A percentile compares a stretch with the other conserved stretches of the same genome.
phyloP scores from a whole-genome alignment of 2,797 vertebrate species.

The Sparus aurata region DNA sequence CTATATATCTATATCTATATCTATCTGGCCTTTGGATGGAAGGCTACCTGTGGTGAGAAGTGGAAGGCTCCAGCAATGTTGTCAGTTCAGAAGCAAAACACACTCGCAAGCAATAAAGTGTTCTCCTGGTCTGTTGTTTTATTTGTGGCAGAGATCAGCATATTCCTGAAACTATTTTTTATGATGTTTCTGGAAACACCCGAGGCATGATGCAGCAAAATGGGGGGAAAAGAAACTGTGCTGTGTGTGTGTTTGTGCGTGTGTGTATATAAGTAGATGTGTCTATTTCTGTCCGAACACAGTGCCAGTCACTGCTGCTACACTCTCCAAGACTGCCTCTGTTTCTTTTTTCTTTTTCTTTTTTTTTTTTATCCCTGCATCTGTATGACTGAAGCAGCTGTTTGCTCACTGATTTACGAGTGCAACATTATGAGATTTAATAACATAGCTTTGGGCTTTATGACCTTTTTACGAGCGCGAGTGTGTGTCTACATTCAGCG shows the following conservation, averaged over 20 bases:
- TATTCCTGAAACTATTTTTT: not conserved
- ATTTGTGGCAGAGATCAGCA: constrained; percentile 7
- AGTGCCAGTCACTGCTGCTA: constrained; percentile 18
- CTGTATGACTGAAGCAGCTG: constrained; percentile 53
- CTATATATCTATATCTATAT: too few relatives aligned
- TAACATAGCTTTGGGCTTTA: constrained; percentile 71
- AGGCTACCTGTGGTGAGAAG: not conserved
- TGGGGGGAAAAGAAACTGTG: not conserved
- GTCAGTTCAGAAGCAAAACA: not conserved
- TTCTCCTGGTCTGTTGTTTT: not conserved
- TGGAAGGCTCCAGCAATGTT: not conserved
- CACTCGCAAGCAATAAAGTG: not conserved
- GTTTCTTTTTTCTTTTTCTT: not conserved
- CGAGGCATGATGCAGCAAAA: constrained; percentile 4
- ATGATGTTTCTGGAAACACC: constrained; percentile 5
- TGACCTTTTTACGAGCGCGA: constrained; percentile 64
- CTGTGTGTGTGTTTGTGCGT: not conserved
- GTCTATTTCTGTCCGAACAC: constrained; percentile 8
- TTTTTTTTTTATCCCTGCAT: constrained; percentile 31
- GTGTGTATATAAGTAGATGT: too few relatives aligned
- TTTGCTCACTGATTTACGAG: constrained; percentile 73
- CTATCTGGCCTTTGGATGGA: not conserved
- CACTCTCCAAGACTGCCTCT: not conserved
- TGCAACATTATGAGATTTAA: constrained; percentile 74
- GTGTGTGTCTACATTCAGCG: constrained; percentile 49